Base-by-base conservation (phyloP, 2,888 invertebrate species). In the Chrysotoxum bicinctum region DNA sequence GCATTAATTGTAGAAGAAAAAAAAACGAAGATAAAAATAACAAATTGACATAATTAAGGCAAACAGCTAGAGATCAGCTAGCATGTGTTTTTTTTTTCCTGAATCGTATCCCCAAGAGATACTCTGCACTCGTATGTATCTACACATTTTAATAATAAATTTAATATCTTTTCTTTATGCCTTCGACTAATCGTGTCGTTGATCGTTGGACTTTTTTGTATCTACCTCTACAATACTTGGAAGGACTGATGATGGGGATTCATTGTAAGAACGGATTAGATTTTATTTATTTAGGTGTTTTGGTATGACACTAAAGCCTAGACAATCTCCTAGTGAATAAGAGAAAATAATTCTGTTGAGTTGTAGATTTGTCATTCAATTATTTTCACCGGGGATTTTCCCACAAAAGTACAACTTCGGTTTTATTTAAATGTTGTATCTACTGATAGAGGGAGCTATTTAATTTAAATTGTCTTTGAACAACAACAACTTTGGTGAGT, bases 11-110 rank as follows among this genome's bases (percentile, higher is more conserved):
- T 74, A 48, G 21, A 48, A 48, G 23, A 50, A 8, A 62, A 43
- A 54, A 48, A 66, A 48, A 40, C 9, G 19, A 40, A 82, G 68
- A 73, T 60, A 73, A 72, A 82, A 78, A 82, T 78, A 83, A 78
- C 73, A 73, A 83, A 83, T 78, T 83, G 78, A 78, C 83, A 83
- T 78, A 83, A 83, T 78, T 83, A 83, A 83, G 56, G 40, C 78
- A 64, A 69, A 69, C 73, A 78, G 83, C 74, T 62, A 83, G 69
- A 83, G 73, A 83, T 78, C 78, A 69, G 64, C 62, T 70, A 64
- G 83, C 73, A 78, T 50, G 26, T 74, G 78, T 77, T 37, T 6
- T 12, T 56, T 35, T 56, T 30, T 16, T 5, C 2, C 9, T 35
- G 21, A 8, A 9, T 3, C 37, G 37, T 35, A 77, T 66, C 26